A percentile compares a stretch with the other conserved stretches of the same genome.
Conservation (phyloP, 2,797 vertebrate genomes). For the Chaunax sp. region DNA sequence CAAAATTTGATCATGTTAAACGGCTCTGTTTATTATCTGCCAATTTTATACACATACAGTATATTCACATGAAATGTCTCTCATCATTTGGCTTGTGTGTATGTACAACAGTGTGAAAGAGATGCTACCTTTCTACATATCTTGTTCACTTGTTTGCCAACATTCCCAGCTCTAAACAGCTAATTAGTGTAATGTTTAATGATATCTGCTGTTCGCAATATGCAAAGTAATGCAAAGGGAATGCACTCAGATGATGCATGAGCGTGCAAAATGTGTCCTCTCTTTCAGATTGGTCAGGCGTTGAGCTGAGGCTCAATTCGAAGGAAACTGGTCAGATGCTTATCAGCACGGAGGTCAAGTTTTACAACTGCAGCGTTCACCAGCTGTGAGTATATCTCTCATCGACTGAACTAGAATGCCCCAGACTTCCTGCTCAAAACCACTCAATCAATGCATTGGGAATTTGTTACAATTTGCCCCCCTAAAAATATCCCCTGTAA, state of each 20-base stretch:
- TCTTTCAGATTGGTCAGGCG: conserved; percentile 92
- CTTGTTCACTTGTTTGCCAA: background rate
- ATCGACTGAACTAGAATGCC: conserved; percentile 22
- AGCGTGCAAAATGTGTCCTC: conserved; percentile 4
- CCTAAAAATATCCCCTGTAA: conserved; percentile 62
- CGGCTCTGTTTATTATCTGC: conserved; percentile 7
- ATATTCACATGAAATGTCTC: background rate
- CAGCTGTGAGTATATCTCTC: conserved; percentile 89
- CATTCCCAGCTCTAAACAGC: background rate
- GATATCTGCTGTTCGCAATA: background rate
- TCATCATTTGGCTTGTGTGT: no score
- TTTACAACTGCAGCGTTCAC: conserved; percentile 99
- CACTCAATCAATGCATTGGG: conserved; percentile 52
- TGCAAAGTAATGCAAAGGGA: background rate
- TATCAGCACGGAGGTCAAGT: conserved; percentile 98
- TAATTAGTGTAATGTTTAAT: background rate
- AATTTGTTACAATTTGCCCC: conserved; percentile 63
- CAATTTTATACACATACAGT: conserved; percentile 12
- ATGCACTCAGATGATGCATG: background rate
- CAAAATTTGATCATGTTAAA: conserved; percentile 34
- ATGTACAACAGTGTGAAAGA: no score
- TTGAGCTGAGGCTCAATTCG: conserved; percentile 94
- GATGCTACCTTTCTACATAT: background rate
- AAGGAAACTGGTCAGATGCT: conserved; percentile 95
- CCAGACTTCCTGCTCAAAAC: conserved; percentile 19